Evolutionary conservation across 2,113 vertebrate species (phyloP).

Genomic region (Podocnemis expansa): DNA sequence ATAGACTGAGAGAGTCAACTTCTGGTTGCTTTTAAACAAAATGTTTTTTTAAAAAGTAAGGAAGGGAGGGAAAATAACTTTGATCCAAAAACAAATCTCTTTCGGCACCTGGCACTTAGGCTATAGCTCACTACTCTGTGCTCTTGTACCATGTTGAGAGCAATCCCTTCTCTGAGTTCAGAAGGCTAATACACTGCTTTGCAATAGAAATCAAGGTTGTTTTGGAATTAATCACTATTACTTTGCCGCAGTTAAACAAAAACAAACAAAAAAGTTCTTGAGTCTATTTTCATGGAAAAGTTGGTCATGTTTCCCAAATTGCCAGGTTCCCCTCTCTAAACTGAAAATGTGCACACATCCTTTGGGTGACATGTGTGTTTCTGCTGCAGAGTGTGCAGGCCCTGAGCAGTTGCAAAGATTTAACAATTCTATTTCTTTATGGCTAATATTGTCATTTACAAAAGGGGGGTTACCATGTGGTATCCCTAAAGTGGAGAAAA

Average conservation of each 20-base stretch:
- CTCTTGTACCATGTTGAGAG: background rate
- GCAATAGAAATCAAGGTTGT: fast-evolving
- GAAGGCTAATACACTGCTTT: background rate
- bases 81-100: background rate
- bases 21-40: background rate
- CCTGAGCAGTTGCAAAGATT: background rate
- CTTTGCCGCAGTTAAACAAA: background rate
- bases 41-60: background rate
- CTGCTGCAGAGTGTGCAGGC: background rate
- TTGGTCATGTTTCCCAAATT: background rate
- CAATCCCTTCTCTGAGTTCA: background rate
- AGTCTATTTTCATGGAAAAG: background rate
- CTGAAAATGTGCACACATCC: background rate
- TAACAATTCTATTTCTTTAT: background rate
- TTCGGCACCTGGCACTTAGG: background rate
- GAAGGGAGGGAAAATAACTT: background rate
- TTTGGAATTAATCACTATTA: fast-evolving
- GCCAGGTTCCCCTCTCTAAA: background rate
- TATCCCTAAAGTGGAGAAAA: background rate
- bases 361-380: background rate
- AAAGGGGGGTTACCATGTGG: background rate
- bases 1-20: background rate
- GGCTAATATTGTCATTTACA: background rate
- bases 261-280: background rate
- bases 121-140: fast-evolving